Conservation (phyloP, 1,140 invertebrate species). For the Patella vulgata region DNA sequence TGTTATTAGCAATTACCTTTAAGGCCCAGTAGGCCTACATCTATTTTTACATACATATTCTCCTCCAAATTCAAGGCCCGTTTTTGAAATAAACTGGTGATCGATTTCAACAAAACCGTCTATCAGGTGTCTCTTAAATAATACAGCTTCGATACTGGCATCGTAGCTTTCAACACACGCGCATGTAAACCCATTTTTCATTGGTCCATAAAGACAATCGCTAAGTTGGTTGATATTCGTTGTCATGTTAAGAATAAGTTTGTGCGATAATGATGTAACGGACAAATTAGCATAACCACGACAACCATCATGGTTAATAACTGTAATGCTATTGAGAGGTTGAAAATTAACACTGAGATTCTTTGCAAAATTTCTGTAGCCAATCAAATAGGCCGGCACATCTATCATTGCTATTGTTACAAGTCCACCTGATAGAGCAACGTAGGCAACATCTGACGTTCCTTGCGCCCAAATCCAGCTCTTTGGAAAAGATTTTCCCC, state of each 20-base stretch:
- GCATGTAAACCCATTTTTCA: slow-evolving; percentile 34
- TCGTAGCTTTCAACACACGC: slow-evolving; percentile 47
- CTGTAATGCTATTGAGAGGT: slow-evolving; percentile 37
- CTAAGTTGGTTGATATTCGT: slow-evolving; percentile 29
- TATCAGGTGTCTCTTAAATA: slow-evolving; percentile 19
- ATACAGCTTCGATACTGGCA: slow-evolving; percentile 30
- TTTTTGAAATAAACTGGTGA: slow-evolving; percentile 22
- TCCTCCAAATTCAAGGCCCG: slow-evolving; percentile 52
- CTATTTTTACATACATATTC: slow-evolving; percentile 40
- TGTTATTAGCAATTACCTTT: too few relatives aligned
- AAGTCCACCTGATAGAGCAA: slow-evolving; percentile 43
- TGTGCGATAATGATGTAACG: slow-evolving; percentile 17
- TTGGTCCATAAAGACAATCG: slow-evolving; percentile 44
- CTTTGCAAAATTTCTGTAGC: slow-evolving; percentile 42
- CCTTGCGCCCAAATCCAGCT: slow-evolving; percentile 53
- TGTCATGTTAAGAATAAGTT: slow-evolving; percentile 21
- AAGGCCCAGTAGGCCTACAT: too few relatives aligned
- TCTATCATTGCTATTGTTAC: slow-evolving; percentile 29
- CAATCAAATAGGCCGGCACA: slow-evolving; percentile 40
- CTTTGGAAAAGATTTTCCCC: slow-evolving; percentile 50
- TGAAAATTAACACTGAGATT: slow-evolving; percentile 36
- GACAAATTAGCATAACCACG: slow-evolving; percentile 34
- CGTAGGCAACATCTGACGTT: slow-evolving; percentile 20
- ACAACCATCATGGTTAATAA: slow-evolving; percentile 36
- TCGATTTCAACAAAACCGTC: slow-evolving; percentile 27